Conservation (phyloP, 2,113 vertebrate genomes). For the Hippoglossus stenolepis region DNA sequence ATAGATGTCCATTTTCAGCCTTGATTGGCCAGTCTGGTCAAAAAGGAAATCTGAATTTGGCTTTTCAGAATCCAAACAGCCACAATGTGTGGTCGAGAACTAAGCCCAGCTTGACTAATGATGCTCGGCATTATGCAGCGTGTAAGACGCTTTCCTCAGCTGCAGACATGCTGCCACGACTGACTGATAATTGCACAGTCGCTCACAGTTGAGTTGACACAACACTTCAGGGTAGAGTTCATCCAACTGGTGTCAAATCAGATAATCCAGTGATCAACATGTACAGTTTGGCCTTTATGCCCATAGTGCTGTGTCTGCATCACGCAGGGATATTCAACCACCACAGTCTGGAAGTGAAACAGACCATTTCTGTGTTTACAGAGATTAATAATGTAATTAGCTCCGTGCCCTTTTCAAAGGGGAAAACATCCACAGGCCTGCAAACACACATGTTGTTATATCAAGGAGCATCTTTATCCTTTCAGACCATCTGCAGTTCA, state of each 20-base stretch:
- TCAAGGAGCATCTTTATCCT: neutral
- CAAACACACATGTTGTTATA: slow-evolving; percentile 3
- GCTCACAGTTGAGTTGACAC: slow-evolving; percentile 34
- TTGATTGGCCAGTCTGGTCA: too few species aligned
- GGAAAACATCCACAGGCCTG: slow-evolving; percentile 11
- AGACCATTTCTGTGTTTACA: slow-evolving; percentile 14
- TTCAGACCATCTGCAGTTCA: neutral
- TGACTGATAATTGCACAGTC: slow-evolving; percentile 29
- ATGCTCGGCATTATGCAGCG: neutral
- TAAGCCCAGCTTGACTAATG: neutral
- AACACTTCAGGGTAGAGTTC: slow-evolving; percentile 25
- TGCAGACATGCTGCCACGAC: slow-evolving; percentile 3
- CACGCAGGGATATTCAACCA: neutral
- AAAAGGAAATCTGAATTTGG: too few species aligned
- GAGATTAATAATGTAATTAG: slow-evolving; percentile 58
- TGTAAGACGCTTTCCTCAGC: slow-evolving; percentile 3
- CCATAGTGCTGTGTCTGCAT: slow-evolving; percentile 2
- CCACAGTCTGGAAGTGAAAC: neutral
- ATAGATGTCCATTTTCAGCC: too few species aligned
- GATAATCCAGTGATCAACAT: slow-evolving; percentile 26
- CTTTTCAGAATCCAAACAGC: neutral
- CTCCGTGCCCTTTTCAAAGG: slow-evolving; percentile 41
- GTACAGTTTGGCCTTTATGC: slow-evolving; percentile 7
- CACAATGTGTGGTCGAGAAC: neutral
- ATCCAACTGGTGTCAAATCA: slow-evolving; percentile 21